Percentiles rank a stretch among this genome's conserved stretches.
phyloP scores from a whole-genome alignment of 2,888 invertebrate genomes.

The Cosmorhoe ocellata region DNA sequence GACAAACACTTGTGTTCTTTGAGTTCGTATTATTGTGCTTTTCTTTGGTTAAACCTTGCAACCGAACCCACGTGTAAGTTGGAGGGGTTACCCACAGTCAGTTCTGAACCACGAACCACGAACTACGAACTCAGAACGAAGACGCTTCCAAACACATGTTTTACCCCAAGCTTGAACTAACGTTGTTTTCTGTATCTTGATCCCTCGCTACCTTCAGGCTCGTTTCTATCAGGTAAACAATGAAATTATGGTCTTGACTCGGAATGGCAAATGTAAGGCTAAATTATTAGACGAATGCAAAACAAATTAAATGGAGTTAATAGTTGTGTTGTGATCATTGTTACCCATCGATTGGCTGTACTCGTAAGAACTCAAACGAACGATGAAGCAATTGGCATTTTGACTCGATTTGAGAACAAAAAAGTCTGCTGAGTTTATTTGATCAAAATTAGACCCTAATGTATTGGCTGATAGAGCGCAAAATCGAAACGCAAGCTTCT shows the following conservation, averaged over 20 bases:
- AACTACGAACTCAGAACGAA: constrained; percentile 26
- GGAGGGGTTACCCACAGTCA: constrained; percentile 19
- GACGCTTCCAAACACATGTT: constrained; percentile 43
- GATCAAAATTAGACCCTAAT: constrained; percentile 61
- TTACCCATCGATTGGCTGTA: constrained; percentile 72
- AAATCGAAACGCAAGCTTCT: constrained; percentile 63
- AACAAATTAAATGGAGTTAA: constrained; percentile 50
- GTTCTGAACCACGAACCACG: constrained; percentile 21
- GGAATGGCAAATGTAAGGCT: constrained; percentile 80
- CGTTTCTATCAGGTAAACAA: constrained; percentile 93
- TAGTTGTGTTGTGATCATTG: constrained; percentile 74
- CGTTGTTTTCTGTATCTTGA: constrained; percentile 79
- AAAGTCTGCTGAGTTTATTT: constrained; percentile 40
- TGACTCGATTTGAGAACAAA: constrained; percentile 37
- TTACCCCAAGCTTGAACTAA: constrained; percentile 74
- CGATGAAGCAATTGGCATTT: constrained; percentile 45
- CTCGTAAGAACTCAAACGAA: constrained; percentile 43
- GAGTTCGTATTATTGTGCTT: constrained; percentile 31
- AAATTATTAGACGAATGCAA: constrained; percentile 79
- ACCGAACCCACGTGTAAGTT: constrained; percentile 12
- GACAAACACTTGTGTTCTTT: constrained; percentile 40
- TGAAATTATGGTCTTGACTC: constrained; percentile 71
- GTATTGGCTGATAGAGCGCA: constrained; percentile 65
- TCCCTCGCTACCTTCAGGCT: constrained; percentile 90
- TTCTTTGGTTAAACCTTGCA: constrained; percentile 33